Conservation (phyloP, 1,140 invertebrate genomes). For the Chrysopa pallens region DNA sequence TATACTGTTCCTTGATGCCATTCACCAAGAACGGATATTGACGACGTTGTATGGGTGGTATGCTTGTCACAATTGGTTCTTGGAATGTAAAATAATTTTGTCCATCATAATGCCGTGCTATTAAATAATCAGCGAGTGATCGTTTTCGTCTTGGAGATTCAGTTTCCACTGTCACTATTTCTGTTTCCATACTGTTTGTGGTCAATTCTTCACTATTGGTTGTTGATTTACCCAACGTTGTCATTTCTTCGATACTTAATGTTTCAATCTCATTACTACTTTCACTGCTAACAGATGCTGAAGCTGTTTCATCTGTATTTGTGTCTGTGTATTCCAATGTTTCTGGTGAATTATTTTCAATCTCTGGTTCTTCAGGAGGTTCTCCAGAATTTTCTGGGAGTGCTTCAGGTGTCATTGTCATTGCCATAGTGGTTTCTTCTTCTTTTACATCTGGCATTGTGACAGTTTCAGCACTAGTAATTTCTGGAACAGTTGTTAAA, state of each 20-base stretch:
- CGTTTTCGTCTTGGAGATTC: constrained; percentile 2
- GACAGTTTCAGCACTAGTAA: no score
- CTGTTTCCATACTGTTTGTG: constrained; percentile 7
- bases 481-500: background rate
- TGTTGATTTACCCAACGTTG: constrained; percentile 2
- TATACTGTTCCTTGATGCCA: constrained; percentile 14
- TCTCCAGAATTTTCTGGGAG: no score
- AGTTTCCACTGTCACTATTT: background rate
- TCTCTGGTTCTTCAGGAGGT: no score
- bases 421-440: no score
- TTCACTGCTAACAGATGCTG: background rate
- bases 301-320: background rate
- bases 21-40: constrained; percentile 13
- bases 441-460: no score
- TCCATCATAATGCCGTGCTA: constrained; percentile 6
- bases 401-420: no score
- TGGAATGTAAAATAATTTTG: constrained; percentile 1
- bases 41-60: constrained; percentile 1
- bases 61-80: background rate
- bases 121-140: constrained; percentile 6
- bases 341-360: no score
- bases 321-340: background rate
- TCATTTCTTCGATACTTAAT: constrained; percentile 1
- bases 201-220: constrained; percentile 1
- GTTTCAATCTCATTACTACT: background rate